Base-by-base conservation (phyloP, 2,797 vertebrate species). In the Gephyroberyx darwinii region DNA sequence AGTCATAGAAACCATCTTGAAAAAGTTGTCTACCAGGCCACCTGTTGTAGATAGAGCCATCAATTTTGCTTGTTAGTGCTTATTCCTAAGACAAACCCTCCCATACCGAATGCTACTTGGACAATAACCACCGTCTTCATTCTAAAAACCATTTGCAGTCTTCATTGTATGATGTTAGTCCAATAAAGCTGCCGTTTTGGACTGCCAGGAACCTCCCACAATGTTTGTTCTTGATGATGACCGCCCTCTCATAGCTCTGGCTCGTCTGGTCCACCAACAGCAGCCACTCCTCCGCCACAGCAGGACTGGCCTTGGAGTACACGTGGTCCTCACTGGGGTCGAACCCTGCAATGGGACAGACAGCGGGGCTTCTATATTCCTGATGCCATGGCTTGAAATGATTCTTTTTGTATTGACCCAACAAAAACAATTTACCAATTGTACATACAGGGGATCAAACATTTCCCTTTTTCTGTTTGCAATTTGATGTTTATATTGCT, bases 141-240 rank as follows among this genome's bases (percentile, higher is more conserved):
- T 87, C 81, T 60, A 88, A 67, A 60, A 85, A 68, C 85, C 84
- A 87, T 74, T 80, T 92, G 65, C 90, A 89, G 77, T 89, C 84
- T 26, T 84, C 37, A 0, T 61, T 71, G 67, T 89, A 88, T 0
- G 54, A 75, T 2, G 50, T 53, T 5, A 85, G 81, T 75, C 82
- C 76, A 1, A 16, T 16, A 31, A 90, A 74, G 45, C 20, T 39
- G 19, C 77, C 81, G 0, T 78, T 8, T 22, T 65, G 71, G 64
- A 89, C 79, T 0, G 82, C 88, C 58, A 90, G 81, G 60, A 88
- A 89, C 53, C 16, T 67, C 57, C 74, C 82, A 0, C 78, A 88
- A 55, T 43, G 52, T 79, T 84, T 91, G 82, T 89, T 87, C 61
- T 88, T 89, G 71, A 90, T 74, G 73, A 89, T 8, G 30, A 86